Percentiles rank a stretch among this genome's conserved stretches.
Conservation (phyloP, 2,888 invertebrate genomes). For the Dolomedes plantarius region DNA sequence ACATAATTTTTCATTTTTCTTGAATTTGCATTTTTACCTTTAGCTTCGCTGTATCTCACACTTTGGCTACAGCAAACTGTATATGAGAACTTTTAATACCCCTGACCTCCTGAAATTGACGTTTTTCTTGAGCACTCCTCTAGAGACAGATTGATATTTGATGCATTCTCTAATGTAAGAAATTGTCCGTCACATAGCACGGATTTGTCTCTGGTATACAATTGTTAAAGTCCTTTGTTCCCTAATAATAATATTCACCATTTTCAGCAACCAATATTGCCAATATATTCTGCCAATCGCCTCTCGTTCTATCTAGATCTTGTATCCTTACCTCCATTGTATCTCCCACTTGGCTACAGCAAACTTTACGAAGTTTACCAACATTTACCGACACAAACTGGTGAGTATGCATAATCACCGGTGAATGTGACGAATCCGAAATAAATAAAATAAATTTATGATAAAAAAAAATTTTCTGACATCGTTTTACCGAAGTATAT, state of each 20-base stretch:
- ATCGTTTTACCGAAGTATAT: too few species aligned
- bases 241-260: conserved; percentile 20
- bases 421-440: too few species aligned
- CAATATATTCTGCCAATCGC: conserved; percentile 14
- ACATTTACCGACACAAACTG: too few species aligned
- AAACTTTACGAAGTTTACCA: too few species aligned
- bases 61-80: conserved; percentile 15
- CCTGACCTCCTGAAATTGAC: conserved; percentile 14
- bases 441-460: too few species aligned
- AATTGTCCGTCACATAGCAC: conserved; percentile 2
- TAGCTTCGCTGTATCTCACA: too few species aligned
- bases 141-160: conserved; percentile 19
- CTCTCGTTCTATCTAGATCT: too few species aligned
- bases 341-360: too few species aligned
- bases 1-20: conserved; percentile 4
- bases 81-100: conserved; percentile 18
- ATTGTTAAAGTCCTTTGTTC: conserved; percentile 15
- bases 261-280: conserved; percentile 25
- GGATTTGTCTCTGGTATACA: conserved; percentile 19
- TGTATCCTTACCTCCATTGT: too few species aligned
- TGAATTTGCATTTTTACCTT: conserved; percentile 23
- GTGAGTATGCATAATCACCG: too few species aligned
- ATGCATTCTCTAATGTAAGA: too few species aligned
- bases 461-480: too few species aligned
- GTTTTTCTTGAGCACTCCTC: conserved; percentile 21